Conservation (phyloP, 2,113 vertebrate genomes). For the Malurus cyaneus region DNA sequence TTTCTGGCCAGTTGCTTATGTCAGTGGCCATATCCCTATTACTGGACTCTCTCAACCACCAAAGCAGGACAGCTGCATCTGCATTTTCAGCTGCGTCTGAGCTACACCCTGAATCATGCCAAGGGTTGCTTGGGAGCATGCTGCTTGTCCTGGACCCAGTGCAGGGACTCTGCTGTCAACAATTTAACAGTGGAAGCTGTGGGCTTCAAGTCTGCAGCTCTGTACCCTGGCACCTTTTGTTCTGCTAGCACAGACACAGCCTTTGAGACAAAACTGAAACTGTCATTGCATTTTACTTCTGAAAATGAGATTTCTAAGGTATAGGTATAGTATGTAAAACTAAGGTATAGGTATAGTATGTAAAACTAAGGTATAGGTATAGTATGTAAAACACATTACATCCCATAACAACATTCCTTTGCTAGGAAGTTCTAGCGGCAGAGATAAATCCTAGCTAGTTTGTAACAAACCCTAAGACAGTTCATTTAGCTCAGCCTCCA, state of each 20-base stretch:
- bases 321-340: neutral
- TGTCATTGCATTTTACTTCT: neutral
- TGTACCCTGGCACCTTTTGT: neutral
- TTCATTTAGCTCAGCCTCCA: neutral
- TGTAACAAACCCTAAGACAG: neutral
- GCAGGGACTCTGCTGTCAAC: no score
- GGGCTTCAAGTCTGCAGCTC: neutral
- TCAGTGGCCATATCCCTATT: neutral
- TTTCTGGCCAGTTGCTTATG: neutral
- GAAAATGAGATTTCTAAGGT: neutral
- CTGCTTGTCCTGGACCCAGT: neutral
- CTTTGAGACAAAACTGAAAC: neutral
- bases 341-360: neutral
- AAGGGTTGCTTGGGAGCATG: neutral
- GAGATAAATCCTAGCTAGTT: neutral
- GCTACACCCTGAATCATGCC: neutral
- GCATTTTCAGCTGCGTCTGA: neutral
- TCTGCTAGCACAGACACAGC: neutral
- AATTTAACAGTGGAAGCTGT: neutral
- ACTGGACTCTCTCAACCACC: neutral
- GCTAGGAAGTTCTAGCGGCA: neutral
- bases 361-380: neutral
- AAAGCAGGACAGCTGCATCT: neutral
- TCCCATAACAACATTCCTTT: neutral
- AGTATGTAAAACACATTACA: fast-evolving